phyloP scores from a whole-genome alignment of 2,113 vertebrate species.

The Eudorcas thomsonii region DNA sequence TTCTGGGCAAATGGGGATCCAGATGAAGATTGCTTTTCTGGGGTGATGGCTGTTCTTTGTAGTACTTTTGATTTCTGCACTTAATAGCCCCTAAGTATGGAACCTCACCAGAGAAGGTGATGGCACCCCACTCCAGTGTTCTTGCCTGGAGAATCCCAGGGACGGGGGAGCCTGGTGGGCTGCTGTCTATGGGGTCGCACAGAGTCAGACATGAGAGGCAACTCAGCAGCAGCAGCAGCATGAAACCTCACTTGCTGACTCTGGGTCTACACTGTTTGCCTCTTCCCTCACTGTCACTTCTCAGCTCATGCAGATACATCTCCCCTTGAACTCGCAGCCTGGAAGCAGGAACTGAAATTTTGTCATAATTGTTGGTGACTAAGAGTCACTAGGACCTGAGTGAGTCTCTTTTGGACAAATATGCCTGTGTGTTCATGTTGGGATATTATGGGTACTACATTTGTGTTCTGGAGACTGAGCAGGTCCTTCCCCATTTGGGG shows the following conservation, averaged over 20 bases:
- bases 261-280: neutral
- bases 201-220: neutral
- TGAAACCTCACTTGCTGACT: neutral
- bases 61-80: neutral
- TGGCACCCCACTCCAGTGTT: neutral
- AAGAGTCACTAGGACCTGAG: neutral
- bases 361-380: neutral
- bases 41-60: neutral
- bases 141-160: neutral
- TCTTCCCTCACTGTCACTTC: no score
- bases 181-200: neutral
- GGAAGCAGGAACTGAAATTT: neutral
- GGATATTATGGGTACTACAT: no score
- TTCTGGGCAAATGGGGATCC: neutral
- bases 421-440: neutral
- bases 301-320: neutral
- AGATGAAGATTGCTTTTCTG: neutral
- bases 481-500: neutral
- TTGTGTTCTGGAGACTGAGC: neutral
- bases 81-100: neutral
- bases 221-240: neutral
- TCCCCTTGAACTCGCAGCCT: neutral
- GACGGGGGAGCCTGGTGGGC: neutral
- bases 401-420: neutral
- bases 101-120: no score